These are phyloP conservation scores for Nettapus auritus DNA, from an alignment of 2,113 vertebrate genomes.

Conservation along the genomic window DNA sequence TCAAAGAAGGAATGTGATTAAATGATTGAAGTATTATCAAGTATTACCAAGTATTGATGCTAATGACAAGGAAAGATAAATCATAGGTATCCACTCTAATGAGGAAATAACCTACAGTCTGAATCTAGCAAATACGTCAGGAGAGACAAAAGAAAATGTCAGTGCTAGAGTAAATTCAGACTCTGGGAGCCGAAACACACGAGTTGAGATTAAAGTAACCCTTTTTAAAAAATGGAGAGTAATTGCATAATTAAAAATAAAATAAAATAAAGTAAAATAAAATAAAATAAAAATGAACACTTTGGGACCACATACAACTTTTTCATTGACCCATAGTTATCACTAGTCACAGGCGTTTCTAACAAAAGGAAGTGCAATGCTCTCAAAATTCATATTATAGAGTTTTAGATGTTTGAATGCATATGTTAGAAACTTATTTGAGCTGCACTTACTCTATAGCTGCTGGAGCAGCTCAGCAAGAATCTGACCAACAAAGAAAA, in stretches of 20 bases:
- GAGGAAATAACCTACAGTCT: background rate
- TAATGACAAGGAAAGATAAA: constrained; percentile 21
- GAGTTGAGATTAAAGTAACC: background rate
- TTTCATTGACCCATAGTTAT: background rate
- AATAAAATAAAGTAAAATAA: no score
- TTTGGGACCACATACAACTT: background rate
- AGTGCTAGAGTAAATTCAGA: background rate
- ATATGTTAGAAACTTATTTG: background rate
- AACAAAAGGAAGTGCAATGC: background rate
- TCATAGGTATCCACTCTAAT: background rate
- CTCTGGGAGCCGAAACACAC: background rate
- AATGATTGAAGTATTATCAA: constrained; percentile 17
- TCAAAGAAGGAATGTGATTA: constrained; percentile 50
- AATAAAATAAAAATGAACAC: background rate
- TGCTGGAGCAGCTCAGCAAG: background rate
- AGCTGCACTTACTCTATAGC: background rate
- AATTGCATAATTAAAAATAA: background rate
- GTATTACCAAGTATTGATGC: background rate
- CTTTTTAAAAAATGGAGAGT: background rate
- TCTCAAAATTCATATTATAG: background rate
- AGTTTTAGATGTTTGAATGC: background rate
- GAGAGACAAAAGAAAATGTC: background rate
- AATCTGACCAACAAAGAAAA: background rate
- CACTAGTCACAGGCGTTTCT: background rate
- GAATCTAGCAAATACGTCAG: background rate